phyloP scores from a whole-genome alignment of 2,797 vertebrate genomes.

The Premnoplex brunnescens region DNA sequence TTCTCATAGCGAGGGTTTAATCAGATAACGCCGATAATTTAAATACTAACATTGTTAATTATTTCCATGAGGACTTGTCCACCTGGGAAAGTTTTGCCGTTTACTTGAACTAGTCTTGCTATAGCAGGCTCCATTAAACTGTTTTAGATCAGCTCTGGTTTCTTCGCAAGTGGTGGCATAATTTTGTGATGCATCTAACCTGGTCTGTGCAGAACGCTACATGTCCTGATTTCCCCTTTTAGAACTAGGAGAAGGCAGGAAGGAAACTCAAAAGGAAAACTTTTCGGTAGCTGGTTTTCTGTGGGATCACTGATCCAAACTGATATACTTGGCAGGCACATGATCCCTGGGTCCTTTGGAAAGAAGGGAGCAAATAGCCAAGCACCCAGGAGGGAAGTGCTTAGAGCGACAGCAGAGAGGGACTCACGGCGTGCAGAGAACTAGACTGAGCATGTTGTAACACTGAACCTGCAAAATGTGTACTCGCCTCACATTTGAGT shows the following conservation, averaged over 20 bases:
- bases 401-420: fast-evolving
- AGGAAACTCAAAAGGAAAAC: neutral
- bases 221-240: neutral
- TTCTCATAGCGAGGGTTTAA: conserved; percentile 52
- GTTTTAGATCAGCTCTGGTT: neutral
- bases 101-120: conserved; percentile 23
- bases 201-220: fast-evolving
- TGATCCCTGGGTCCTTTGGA: fast-evolving
- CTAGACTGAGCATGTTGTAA: fast-evolving
- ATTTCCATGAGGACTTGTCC: conserved; percentile 57
- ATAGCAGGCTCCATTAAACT: neutral
- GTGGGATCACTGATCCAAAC: neutral
- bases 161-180: neutral
- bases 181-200: neutral
- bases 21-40: conserved; percentile 49
- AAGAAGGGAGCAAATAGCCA: fast-evolving
- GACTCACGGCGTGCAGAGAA: neutral
- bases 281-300: neutral
- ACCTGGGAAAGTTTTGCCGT: conserved; percentile 42
- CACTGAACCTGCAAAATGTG: fast-evolving
- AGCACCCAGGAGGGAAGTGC: neutral
- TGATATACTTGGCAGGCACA: neutral
- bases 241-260: neutral
- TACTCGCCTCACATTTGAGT: neutral
- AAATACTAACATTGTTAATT: conserved; percentile 68